These are phyloP conservation scores for Microctenopoma lineatum DNA, from an alignment of 2,797 vertebrate genomes.

Conservation along the genomic window DNA sequence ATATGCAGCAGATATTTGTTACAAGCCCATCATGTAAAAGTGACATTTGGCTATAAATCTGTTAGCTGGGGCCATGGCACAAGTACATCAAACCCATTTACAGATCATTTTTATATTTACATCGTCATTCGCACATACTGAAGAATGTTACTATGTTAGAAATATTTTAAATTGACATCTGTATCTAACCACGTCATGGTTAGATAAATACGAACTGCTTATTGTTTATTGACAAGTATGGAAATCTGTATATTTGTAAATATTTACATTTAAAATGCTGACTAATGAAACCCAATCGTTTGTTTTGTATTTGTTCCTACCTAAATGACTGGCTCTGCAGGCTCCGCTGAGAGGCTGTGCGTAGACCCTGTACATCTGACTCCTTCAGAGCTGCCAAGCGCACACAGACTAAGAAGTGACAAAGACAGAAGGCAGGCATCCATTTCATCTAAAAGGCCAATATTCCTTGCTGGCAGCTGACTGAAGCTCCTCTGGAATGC, in stretches of 20 bases:
- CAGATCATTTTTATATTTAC: constrained; percentile 89
- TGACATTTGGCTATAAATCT: constrained; percentile 97
- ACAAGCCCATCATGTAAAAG: constrained; percentile 99
- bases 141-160: background rate
- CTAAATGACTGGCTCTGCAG: constrained; percentile 21
- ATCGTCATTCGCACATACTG: background rate
- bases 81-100: constrained; percentile 96
- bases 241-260: constrained; percentile 1
- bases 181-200: background rate
- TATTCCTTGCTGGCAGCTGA: constrained; percentile 69
- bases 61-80: constrained; percentile 81
- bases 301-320: constrained; percentile 21
- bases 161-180: background rate
- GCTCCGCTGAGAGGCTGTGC: constrained; percentile 21
- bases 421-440: constrained; percentile 70
- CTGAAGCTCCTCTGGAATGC: constrained; percentile 66
- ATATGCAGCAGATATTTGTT: constrained; percentile 99
- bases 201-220: background rate
- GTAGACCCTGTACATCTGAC: constrained; percentile 42
- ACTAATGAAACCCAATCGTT: constrained; percentile 22
- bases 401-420: constrained; percentile 52
- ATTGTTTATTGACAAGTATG: background rate
- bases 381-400: constrained; percentile 47
- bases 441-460: constrained; percentile 74
- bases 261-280: constrained; percentile 10